Evolutionary conservation across 2,113 vertebrate genomes (phyloP).

Genomic region (Talpa occidentalis): DNA sequence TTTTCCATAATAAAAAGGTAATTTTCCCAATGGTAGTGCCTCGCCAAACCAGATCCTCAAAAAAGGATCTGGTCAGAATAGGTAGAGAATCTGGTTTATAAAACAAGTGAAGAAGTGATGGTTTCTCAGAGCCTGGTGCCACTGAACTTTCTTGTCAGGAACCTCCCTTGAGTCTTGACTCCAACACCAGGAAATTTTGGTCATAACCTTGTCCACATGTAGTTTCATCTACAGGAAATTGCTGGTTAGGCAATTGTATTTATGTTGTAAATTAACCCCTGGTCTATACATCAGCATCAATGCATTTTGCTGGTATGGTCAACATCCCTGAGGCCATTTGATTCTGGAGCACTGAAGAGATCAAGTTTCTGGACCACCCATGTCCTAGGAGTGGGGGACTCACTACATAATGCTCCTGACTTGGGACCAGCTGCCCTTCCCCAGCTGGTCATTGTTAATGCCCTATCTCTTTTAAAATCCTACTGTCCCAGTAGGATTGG

Average conservation of each 20-base stretch:
- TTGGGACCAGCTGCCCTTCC: background rate
- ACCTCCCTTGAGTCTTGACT: background rate
- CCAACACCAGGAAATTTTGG: background rate
- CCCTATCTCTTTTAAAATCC: background rate
- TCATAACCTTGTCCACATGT: background rate
- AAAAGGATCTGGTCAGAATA: background rate
- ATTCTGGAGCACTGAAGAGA: constrained; percentile 3
- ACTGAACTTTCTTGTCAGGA: background rate
- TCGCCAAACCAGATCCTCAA: background rate
- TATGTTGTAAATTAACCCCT: background rate
- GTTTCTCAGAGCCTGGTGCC: background rate
- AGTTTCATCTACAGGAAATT: background rate
- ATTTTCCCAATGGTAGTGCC: background rate
- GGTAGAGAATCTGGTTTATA: background rate
- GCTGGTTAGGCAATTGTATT: background rate
- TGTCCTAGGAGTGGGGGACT: background rate
- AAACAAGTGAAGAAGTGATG: background rate
- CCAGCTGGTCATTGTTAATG: background rate
- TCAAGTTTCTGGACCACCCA: background rate
- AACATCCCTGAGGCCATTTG: background rate
- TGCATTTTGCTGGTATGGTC: background rate
- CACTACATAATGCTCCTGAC: background rate
- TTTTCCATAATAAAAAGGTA: constrained; percentile 53
- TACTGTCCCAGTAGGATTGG: background rate
- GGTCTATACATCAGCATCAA: background rate